Conservation (phyloP, 1,140 invertebrate genomes). For the Chrysomallon squamiferum region DNA sequence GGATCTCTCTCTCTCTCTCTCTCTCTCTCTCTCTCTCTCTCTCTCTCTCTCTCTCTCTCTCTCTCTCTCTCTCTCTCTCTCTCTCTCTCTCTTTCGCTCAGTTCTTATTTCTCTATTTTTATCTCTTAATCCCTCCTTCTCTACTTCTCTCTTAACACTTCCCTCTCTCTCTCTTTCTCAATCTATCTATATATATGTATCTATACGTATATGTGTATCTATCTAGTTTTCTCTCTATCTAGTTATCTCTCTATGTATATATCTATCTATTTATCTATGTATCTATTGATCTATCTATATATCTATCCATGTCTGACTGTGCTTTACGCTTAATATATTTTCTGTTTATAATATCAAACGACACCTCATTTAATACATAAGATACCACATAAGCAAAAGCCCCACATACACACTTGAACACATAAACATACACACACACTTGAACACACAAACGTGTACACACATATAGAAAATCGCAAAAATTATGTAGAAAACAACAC, state of each 20-base stretch:
- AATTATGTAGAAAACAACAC: background rate
- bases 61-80: constrained; percentile 15
- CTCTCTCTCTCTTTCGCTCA: background rate
- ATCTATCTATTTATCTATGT: no score
- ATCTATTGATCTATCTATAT: no score
- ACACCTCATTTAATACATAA: no score
- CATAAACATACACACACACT: constrained; percentile 9
- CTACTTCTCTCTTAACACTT: constrained; percentile 2
- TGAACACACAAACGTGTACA: constrained; percentile 3
- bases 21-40: constrained; percentile 11
- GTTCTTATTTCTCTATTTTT: background rate
- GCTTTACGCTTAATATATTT: no score
- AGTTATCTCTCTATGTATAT: no score
- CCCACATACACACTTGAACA: background rate
- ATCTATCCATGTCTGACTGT: no score
- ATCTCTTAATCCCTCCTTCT: constrained; percentile 3
- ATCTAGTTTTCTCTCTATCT: background rate
- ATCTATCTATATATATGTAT: background rate
- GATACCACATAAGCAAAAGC: no score
- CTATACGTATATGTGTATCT: constrained; percentile 1
- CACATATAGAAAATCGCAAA: constrained; percentile 7
- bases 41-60: constrained; percentile 19
- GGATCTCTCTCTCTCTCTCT: background rate
- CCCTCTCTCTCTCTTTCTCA: constrained; percentile 6
- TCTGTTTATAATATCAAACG: no score